A percentile compares a stretch with the other conserved stretches of the same genome.
phyloP scores from a whole-genome alignment of 2,113 vertebrate genomes.

The Myiagra hebetior region DNA sequence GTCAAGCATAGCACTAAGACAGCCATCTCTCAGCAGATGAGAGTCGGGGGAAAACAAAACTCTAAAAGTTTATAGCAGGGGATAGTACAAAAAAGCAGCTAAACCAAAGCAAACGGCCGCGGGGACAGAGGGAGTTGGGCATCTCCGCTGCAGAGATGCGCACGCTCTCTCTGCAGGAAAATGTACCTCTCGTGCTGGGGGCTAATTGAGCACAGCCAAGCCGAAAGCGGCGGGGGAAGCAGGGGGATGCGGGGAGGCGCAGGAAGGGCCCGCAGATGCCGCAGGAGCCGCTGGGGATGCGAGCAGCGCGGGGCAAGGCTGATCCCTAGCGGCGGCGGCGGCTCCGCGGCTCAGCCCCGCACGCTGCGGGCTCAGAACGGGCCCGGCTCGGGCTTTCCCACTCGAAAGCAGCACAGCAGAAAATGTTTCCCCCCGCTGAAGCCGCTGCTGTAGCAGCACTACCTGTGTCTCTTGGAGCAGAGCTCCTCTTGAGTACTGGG shows the following conservation, averaged over 20 bases:
- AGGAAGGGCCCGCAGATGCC: neutral
- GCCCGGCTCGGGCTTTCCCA: fast-evolving
- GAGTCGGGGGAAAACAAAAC: neutral
- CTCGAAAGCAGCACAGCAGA: too few relatives aligned
- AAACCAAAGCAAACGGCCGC: neutral
- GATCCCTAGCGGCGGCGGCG: conserved; percentile 82
- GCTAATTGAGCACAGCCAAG: neutral
- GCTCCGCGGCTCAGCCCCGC: neutral
- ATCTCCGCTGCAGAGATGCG: neutral
- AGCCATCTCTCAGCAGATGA: neutral
- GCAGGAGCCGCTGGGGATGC: too few relatives aligned
- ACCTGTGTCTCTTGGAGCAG: fast-evolving
- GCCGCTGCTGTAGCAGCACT: fast-evolving
- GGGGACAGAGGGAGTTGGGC: neutral
- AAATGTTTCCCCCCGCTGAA: neutral
- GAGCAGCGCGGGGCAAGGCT: conserved; percentile 79
- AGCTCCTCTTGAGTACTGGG: fast-evolving
- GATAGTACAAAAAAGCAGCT: neutral
- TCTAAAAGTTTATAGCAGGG: neutral
- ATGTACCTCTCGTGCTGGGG: neutral
- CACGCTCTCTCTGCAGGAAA: neutral
- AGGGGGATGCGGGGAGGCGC: neutral
- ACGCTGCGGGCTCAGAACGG: fast-evolving
- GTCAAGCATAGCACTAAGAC: neutral
- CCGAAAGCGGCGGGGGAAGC: neutral